Percentiles rank a stretch among this genome's conserved stretches.
These are phyloP conservation scores for Cremastobaeus sp. DNA, from an alignment of 2,888 invertebrate genomes.

Conservation along the genomic window DNA sequence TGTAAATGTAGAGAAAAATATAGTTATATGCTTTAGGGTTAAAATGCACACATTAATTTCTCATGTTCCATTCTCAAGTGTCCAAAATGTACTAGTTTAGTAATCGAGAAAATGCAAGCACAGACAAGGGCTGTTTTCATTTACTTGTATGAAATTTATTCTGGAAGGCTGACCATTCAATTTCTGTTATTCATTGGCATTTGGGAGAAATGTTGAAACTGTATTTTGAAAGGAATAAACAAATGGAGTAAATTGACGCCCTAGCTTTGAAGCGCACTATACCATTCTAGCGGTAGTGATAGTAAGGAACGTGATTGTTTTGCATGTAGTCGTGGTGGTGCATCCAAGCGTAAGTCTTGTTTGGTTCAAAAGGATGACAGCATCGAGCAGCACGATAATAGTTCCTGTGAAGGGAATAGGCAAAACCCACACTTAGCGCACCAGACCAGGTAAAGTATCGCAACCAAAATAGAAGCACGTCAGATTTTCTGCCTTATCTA, in stretches of 20 bases:
- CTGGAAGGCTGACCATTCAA: too few relatives aligned
- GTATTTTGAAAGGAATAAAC: too few relatives aligned
- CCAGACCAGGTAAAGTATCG: slow-evolving; percentile 75
- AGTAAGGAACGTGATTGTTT: slow-evolving; percentile 77
- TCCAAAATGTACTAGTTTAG: too few relatives aligned
- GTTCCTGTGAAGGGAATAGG: slow-evolving; percentile 80
- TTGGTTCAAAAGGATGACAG: slow-evolving; percentile 81
- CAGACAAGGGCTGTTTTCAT: too few relatives aligned
- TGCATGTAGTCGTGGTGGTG: slow-evolving; percentile 82
- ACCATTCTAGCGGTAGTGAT: slow-evolving; percentile 65
- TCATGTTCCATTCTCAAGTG: too few relatives aligned
- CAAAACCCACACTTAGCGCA: slow-evolving; percentile 76
- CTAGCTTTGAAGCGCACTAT: slow-evolving; percentile 67
- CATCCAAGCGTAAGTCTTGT: slow-evolving; percentile 83
- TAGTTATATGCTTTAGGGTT: too few relatives aligned
- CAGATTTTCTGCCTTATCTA: not conserved
- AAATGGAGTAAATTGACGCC: too few relatives aligned
- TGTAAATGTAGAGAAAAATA: too few relatives aligned
- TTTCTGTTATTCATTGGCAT: slow-evolving; percentile 5
- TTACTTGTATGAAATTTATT: too few relatives aligned
- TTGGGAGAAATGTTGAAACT: too few relatives aligned
- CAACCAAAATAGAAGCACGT: slow-evolving; percentile 8
- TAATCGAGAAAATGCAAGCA: too few relatives aligned
- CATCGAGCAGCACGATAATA: slow-evolving; percentile 79
- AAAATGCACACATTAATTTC: too few relatives aligned